Conservation (phyloP, 2,113 vertebrate species). For the Sturnira hondurensis region DNA sequence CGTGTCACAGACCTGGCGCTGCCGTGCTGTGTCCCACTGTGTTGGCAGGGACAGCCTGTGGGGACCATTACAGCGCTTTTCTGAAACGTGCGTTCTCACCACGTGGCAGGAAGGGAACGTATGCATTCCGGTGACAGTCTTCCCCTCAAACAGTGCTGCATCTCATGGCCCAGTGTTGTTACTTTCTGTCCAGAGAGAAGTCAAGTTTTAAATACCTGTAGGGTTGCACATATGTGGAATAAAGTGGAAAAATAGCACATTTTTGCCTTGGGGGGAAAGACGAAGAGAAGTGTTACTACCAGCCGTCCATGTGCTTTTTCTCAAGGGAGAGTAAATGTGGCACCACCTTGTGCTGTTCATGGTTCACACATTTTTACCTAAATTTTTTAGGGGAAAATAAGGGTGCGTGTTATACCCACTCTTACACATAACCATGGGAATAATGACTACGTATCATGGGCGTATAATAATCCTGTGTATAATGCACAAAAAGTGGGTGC, state of each 20-base stretch:
- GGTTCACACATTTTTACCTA: too few species aligned
- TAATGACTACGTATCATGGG: too few species aligned
- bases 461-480: too few species aligned
- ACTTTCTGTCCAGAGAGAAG: background rate
- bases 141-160: background rate
- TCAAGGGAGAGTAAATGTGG: background rate
- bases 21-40: too few species aligned
- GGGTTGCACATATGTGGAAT: background rate
- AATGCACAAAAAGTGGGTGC: too few species aligned
- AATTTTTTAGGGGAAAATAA: too few species aligned
- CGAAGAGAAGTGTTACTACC: background rate
- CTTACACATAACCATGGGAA: too few species aligned
- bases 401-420: too few species aligned
- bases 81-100: background rate
- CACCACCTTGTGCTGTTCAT: too few species aligned
- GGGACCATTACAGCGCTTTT: background rate
- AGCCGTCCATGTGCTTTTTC: background rate
- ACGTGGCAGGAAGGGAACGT: constrained; percentile 37
- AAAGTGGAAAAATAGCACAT: background rate
- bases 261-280: background rate
- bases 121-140: background rate
- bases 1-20: too few species aligned
- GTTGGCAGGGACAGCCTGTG: background rate
- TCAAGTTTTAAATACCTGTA: background rate
- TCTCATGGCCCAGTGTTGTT: background rate